A percentile compares a stretch with the other conserved stretches of the same genome.
Conservation (phyloP, 2,797 vertebrate genomes). For the Prionace glauca region DNA sequence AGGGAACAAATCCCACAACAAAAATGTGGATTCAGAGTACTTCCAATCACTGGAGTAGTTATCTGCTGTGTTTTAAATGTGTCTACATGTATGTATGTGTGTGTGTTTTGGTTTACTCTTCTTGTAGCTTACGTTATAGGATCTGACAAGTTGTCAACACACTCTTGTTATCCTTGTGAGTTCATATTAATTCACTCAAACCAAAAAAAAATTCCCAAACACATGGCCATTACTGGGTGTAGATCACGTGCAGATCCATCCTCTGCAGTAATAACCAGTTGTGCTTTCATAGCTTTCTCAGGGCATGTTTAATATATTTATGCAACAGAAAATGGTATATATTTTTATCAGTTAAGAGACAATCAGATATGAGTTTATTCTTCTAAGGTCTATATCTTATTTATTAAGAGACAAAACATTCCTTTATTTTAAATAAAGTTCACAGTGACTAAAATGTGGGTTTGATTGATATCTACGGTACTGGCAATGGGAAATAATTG, state of each 20-base stretch:
- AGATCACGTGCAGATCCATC: background rate
- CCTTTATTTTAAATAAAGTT: slow-evolving; percentile 10
- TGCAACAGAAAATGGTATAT: slow-evolving; percentile 27
- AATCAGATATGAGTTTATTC: slow-evolving; percentile 35
- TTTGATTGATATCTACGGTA: background rate
- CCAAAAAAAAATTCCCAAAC: background rate
- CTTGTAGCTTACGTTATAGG: too few species aligned
- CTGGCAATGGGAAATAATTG: background rate
- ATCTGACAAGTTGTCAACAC: background rate
- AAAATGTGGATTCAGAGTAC: background rate
- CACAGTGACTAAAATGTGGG: background rate
- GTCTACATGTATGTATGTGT: background rate
- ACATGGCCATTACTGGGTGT: background rate
- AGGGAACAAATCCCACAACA: background rate
- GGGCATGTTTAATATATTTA: slow-evolving; percentile 31
- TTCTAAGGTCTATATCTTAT: slow-evolving; percentile 34
- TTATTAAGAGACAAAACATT: slow-evolving; percentile 31
- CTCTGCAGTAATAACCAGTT: slow-evolving; percentile 5
- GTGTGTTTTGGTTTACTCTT: background rate
- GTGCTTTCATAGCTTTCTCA: slow-evolving; percentile 30
- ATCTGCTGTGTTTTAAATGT: background rate
- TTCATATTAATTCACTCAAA: slow-evolving; percentile 1
- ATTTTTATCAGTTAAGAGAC: slow-evolving; percentile 36
- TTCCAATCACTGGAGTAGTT: background rate
- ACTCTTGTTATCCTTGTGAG: background rate